Evolutionary conservation across 2,113 vertebrate species (phyloP), one percentile per base, ranked within the genome.

Genomic region (Antechinus flavipes): DNA sequence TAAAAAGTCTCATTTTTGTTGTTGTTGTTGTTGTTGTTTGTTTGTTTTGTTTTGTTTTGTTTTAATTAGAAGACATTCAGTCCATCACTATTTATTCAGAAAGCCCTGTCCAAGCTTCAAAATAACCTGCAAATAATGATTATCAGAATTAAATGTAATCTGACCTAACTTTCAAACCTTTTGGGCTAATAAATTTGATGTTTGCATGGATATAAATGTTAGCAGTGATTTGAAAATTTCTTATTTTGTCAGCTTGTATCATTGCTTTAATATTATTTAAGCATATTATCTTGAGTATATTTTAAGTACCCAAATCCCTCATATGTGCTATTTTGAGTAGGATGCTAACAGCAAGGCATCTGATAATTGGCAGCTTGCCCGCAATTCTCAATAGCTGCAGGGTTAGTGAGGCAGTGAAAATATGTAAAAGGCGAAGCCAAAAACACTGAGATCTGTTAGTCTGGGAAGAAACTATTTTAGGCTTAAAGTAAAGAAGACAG

Each of bases 261-360:
- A 89, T 93, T 61, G 61, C 8, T 55, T 0, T 94, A 95, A 54
- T 84, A 8, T 49, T 96, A 92, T 52, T 22, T 95, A 97, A 95
- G 61, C 55, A 96, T 55, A 35, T 25, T 68, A 95, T 58, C 96
- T 54, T 96, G 47, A 96, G 23, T 93, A 26, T 56, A 46, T 47
- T 96, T 98, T 95, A 94, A 95, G 98, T 96, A 93, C 23, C 50
- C 54, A 90, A 94, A 91, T 93, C 23, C 16, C 16, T 94, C 93
- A n/a, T 27, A 93, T 93, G 93, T 68, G 89, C 94, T 23, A 6
- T 91, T 91, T 94, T 94, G 46, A 93, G 30, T 54, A 91, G 3
- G 46, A 97, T 68, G 42, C 2, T 96, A 97, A 95, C 46, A 93
- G 19, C 0, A 50, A 42, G 2, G 2, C 58, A 92, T 91, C 95